phyloP scores from a whole-genome alignment of 2,888 invertebrate species.

The Idaea straminata region DNA sequence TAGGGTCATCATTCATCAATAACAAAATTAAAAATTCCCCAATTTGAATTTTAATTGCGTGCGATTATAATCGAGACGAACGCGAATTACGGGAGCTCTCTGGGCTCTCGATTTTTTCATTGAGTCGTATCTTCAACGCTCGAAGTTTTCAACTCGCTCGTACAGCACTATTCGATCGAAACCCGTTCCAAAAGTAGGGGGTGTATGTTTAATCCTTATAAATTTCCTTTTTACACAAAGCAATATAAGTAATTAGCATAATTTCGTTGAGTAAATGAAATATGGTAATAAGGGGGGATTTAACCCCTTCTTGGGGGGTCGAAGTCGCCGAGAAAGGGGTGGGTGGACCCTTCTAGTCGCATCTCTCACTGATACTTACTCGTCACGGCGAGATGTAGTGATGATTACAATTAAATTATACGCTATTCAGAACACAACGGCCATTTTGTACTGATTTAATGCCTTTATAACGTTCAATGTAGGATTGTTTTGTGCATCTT shows the following conservation, averaged over 20 bases:
- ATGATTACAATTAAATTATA: constrained; percentile 79
- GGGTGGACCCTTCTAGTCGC: constrained; percentile 69
- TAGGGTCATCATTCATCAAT: constrained; percentile 78
- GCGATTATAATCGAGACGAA: constrained; percentile 74
- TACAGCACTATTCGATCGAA: constrained; percentile 54
- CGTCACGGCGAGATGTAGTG: constrained; percentile 76
- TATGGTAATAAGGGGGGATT: constrained; percentile 77
- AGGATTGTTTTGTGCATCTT: constrained; percentile 32
- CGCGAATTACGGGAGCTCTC: constrained; percentile 67
- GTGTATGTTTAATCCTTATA: constrained; percentile 79
- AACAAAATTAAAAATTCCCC: constrained; percentile 78
- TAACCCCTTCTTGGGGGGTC: constrained; percentile 65
- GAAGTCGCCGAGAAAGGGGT: constrained; percentile 47
- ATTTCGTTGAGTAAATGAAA: constrained; percentile 81
- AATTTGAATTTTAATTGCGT: constrained; percentile 79
- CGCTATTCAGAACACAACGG: constrained; percentile 55
- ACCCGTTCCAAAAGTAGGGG: constrained; percentile 51
- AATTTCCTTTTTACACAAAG: constrained; percentile 81
- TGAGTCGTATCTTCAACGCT: constrained; percentile 25
- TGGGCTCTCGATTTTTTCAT: constrained; percentile 53
- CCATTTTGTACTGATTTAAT: constrained; percentile 73
- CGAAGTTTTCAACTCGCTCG: constrained; percentile 4
- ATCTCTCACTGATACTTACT: constrained; percentile 76
- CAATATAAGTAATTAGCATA: constrained; percentile 81
- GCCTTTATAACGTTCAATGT: constrained; percentile 36